Evolutionary conservation across 2,797 vertebrate genomes (phyloP), one percentile per base, ranked within the genome.

Genomic region (Coluber constrictor): DNA sequence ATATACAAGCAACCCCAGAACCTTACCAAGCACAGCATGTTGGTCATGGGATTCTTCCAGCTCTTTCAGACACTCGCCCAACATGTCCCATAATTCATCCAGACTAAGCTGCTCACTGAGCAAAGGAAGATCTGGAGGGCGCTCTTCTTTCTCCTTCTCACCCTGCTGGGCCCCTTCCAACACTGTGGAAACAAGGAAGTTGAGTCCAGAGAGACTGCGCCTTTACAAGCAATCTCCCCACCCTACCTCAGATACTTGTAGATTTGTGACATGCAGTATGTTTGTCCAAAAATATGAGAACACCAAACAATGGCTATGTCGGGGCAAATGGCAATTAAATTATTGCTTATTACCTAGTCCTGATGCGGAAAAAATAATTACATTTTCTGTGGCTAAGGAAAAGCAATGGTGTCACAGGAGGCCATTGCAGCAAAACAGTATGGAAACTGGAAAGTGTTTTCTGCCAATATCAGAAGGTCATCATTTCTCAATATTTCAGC

Each of bases 61-160:
- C 95, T 99, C 99, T 96, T 99, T 99, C 92, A 99, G 97, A 95
- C 99, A 99, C 97, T 99, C 99, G 5, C 99, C 99, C 1, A 99
- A 98, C 99, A 99, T 99, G 96, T 99, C 98, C 99, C 99, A 99
- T 1, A 99, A 97, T 95, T 99, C 99, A 90, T 99, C 99, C 96
- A 99, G 96, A 93, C 98, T 96, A 86, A 99, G 98, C 97, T 99
- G 99, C 95, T 99, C 99, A 66, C 99, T 99, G 91, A 99, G 98
- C 94, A 99, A 97, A 25, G 99, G 99, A 93, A 99, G 98, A 92
- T 99, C 99, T 3, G 98, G 98, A 20, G 98, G 97, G 91, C 98
- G 98, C 93, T 99, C 99, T 9, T 99, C 99, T 92, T 97, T 98
- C 87, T 99, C 98, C 47, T 97, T 97, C 66, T 98, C 97, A 1